Base-by-base conservation (phyloP, 2,113 vertebrate genomes). In the Oophaga pumilio region DNA sequence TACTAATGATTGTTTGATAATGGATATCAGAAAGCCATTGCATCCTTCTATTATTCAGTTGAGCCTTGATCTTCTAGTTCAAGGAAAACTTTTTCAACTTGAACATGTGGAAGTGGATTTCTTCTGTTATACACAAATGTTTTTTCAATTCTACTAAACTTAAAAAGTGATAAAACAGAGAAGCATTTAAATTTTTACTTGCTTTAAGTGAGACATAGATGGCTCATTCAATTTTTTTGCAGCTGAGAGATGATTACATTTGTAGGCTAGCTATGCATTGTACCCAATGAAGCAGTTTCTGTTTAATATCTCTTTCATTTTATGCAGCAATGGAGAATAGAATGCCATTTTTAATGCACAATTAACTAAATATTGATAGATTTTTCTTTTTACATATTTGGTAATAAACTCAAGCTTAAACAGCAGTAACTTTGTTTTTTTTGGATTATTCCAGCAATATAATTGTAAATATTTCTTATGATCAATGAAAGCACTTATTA, bases 191-290 rank as follows among this genome's bases (percentile, higher is more conserved):
- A 57, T 57, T 28, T 79, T 59, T 79, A 57, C 57, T 79, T 59
- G 28, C 52, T 57, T 59, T 57, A 28, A 57, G 11, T 57, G 22
- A 15, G 12, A 52, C 43, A 52, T 22, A 8, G 43, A 49, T 76
- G 43, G 33, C 26, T 57, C 24, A 13, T 24, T 78, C 20, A 57
- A 5, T 53, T 12, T 78, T 56, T 52, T 52, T 53, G 77, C 77
- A 80, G 77, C 56, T 80, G 77, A 80, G 77, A 59, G 77, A 26
- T 80, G 60, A 80, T 80, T 80, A 59, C 53, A 80, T 80, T 60
- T 59, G 77, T 60, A 80, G 77, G 77, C 52, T 80, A 60, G 77
- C 56, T 33, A 56, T 26, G 60, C 77, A 33, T 80, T 59, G 33
- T 60, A 60, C 53, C 53, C 77, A 57, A 60, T 80, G 77, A 80